Evolutionary conservation across 1,140 invertebrate species (phyloP), one percentile per base, ranked within the genome.

Genomic region (Bacillus rossius): DNA sequence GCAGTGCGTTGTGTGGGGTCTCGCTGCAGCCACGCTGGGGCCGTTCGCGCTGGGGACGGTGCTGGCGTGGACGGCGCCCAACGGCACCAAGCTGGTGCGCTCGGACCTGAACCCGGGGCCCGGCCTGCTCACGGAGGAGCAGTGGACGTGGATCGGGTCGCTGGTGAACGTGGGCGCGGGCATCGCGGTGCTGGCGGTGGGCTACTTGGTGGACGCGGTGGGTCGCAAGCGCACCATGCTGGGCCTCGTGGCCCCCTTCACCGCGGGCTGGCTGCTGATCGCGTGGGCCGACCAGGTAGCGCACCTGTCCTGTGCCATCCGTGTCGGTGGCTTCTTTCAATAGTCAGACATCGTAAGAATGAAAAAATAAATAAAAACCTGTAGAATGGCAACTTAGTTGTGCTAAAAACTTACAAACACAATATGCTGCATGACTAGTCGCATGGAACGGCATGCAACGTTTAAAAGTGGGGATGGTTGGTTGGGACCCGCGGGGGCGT

Each of bases 31-130:
- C 4, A 80, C 81, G 1, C 71, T 84, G 5, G 81, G 81, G 0
- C 79, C 83, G 3, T 65, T 85, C 17, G 77, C 79, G 23, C 74
- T 79, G 41, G 86, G 86, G 14, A 81, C 83, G 29, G 76, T 84
- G n/a, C 70, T 92, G 3, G 88, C 81, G 19, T 94, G 89, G 87
- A 84, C 88, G 3, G 87, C 89, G 0, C 84, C 88, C 7, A 87
- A 87, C 3, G 75, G 83, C 38, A 68, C 77, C 19, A 66, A 79
- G 47, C 76, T 34, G 29, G 29, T 34, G 4, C 29, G 29, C 5
- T 34, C 79, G 8, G 71, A 74, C 2, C 67, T 75, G 40, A 57
- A 61, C 3, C 69, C 10, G 4, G 29, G 10, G 29, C 29, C 29
- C 10, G 10, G 5, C 29, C 1, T 65, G 0, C 71, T 86, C 0